These are phyloP conservation scores for Epicampocera succincta DNA, from an alignment of 2,888 invertebrate species.

Conservation along the genomic window DNA sequence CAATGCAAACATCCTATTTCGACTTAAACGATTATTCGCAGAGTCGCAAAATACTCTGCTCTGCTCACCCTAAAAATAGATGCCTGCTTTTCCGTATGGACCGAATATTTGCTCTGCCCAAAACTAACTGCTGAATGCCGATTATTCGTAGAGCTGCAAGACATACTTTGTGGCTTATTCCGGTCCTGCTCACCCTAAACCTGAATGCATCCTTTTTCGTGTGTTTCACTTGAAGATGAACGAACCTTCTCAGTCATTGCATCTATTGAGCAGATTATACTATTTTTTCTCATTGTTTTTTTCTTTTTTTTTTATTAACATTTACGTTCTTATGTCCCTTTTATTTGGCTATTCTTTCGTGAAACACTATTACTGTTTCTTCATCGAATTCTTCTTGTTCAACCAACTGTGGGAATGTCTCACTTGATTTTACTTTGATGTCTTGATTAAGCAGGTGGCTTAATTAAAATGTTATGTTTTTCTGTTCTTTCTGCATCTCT, in stretches of 20 bases:
- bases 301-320: constrained; percentile 14
- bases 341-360: constrained; percentile 18
- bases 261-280: constrained; percentile 43
- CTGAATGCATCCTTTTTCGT: constrained; percentile 12
- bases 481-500: constrained; percentile 3
- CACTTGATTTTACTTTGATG: constrained; percentile 57
- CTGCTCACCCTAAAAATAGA: too few relatives aligned
- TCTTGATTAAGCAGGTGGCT: constrained; percentile 67
- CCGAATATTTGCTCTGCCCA: too few relatives aligned
- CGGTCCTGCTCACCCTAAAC: constrained; percentile 14
- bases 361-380: constrained; percentile 20
- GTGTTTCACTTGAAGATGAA: constrained; percentile 13
- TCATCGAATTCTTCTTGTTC: constrained; percentile 27
- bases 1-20: too few relatives aligned
- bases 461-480: constrained; percentile 33
- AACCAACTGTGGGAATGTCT: constrained; percentile 37
- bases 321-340: constrained; percentile 6
- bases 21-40: too few relatives aligned
- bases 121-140: too few relatives aligned
- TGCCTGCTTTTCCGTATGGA: too few relatives aligned
- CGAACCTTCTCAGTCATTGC: constrained; percentile 1
- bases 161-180: neutral
- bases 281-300: too few relatives aligned
- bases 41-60: too few relatives aligned
- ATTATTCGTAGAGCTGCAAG: too few relatives aligned